Base-by-base conservation (phyloP, 2,888 invertebrate species). In the Romanomermis culicivorax region DNA sequence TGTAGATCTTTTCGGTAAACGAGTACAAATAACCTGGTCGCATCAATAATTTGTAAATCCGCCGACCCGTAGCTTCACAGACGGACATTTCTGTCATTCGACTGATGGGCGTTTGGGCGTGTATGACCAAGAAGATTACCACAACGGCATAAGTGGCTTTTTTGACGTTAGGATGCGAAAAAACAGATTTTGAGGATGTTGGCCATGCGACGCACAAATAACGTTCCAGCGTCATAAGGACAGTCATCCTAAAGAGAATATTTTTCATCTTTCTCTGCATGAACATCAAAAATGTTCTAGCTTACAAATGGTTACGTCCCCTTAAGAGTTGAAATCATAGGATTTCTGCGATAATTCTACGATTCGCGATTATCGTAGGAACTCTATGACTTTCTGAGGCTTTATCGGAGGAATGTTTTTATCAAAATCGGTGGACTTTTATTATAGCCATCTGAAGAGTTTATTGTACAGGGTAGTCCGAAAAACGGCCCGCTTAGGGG, bases 161-260 rank as follows among this genome's bases (percentile, higher is more conserved):
- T 24, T 56, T 58, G 11, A 65, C 56, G 48, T 65, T 65, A 24
- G 57, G 49, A 42, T 62, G 61, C 1, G 64, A 65, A 55, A 63
- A 65, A 36, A 64, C 30, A 23, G 57, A 58, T 45, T 65, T 65
- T 1, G 65, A 65, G 29, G 61, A 58, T 20, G 57, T 57, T 1
- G 65, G 65, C 51, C 61, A 61, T 53, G 64, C 63, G 20, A 65
- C 61, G 56, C 64, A 64, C 7, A 65, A 53, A 55, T 63, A 65
- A 51, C 64, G 63, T 43, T 65, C 65, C 29, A 60, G 60, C 3
- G 63, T 64, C 63, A 63, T 54, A 42, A 64, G 56, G 1, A 65
- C 64, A 1, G 64, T 64, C 23, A 64, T 42, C 63, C 62, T 62
- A 53, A 20, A 59, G 52, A 7, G 26, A 29, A 26, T 4, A 26